Percentiles rank a stretch among this genome's conserved stretches.
Conservation (phyloP, 2,797 vertebrate genomes). For the Gadopsis marmoratus region DNA sequence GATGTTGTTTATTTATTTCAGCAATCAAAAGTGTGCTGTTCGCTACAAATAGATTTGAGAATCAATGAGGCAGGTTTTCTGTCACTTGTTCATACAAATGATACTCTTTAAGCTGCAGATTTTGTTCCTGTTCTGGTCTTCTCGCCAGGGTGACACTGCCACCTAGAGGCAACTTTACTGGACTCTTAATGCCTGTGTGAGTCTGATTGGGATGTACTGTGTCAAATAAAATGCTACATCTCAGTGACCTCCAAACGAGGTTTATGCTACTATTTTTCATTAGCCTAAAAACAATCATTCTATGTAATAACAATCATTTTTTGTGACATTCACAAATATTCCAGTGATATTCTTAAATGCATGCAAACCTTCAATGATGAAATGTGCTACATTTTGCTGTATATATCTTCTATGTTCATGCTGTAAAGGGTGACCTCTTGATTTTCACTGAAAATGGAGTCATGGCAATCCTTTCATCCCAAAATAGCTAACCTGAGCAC, state of each 20-base stretch:
- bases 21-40: background rate
- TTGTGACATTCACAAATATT: background rate
- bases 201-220: background rate
- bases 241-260: background rate
- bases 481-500: conserved; percentile 24
- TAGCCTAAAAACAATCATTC: background rate
- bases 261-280: background rate
- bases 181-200: background rate
- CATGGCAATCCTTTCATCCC: conserved; percentile 13
- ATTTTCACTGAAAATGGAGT: background rate
- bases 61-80: background rate
- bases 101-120: conserved; percentile 12
- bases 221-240: conserved; percentile 13
- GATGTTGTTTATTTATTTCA: background rate
- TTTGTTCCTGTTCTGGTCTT: conserved; percentile 11
- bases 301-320: background rate
- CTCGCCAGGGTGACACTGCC: conserved; percentile 60
- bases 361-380: background rate
- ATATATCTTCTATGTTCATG: background rate
- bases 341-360: background rate
- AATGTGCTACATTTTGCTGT: background rate
- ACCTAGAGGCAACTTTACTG: conserved; percentile 63
- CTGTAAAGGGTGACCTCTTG: background rate
- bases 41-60: background rate
- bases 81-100: background rate